Conservation (phyloP, 2,888 invertebrate genomes). For the Lutraria lutraria region DNA sequence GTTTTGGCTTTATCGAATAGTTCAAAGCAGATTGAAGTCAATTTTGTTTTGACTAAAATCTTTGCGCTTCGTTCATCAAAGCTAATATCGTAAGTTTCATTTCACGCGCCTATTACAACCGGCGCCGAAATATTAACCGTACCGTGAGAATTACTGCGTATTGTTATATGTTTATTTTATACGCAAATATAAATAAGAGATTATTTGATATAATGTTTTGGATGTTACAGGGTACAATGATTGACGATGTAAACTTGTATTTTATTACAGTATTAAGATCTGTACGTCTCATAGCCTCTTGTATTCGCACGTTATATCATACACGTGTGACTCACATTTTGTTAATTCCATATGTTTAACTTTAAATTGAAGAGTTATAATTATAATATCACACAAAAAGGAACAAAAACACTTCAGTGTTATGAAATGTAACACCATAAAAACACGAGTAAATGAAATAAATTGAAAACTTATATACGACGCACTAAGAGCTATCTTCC, state of each 20-base stretch:
- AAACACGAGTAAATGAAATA: background rate
- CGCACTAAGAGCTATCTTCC: background rate
- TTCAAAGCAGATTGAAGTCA: conserved; percentile 16
- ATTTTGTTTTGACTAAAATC: background rate
- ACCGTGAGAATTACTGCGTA: conserved; percentile 34
- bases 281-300: background rate
- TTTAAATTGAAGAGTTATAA: background rate
- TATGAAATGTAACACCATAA: background rate
- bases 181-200: conserved; percentile 30
- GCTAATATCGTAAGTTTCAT: background rate
- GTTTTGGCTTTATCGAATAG: background rate
- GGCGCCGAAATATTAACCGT: conserved; percentile 28
- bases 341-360: conserved; percentile 3
- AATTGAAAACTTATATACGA: background rate
- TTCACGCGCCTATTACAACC: conserved; percentile 28
- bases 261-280: background rate
- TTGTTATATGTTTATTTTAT: conserved; percentile 40
- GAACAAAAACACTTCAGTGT: background rate
- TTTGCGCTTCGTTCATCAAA: conserved; percentile 34
- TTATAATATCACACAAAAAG: background rate
- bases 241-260: background rate
- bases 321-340: background rate
- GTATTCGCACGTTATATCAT: background rate
- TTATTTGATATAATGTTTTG: conserved; percentile 2
- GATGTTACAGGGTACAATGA: background rate